A percentile compares a stretch with the other conserved stretches of the same genome.
Evolutionary conservation across 35 echinoderm and acorn worm genomes (phyloP).

Genomic region (Anneissia japonica): DNA sequence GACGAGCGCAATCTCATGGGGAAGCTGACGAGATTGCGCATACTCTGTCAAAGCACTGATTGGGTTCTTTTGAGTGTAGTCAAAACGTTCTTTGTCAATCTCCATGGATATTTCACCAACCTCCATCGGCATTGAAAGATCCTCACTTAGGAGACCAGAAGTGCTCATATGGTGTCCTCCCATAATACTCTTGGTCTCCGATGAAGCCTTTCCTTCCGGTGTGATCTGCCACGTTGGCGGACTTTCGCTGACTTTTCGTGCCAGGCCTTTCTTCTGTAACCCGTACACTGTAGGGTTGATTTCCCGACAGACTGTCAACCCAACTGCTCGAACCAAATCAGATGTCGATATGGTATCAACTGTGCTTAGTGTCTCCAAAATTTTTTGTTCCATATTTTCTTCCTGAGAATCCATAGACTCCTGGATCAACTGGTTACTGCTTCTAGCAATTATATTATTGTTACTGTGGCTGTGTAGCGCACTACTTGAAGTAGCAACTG

Average conservation of each 20-base stretch:
- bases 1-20: slow-evolving; percentile 64
- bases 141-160: not conserved
- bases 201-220: slow-evolving; percentile 6
- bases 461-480: not conserved
- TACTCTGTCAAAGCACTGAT: slow-evolving; percentile 96
- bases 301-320: slow-evolving; percentile 22
- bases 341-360: slow-evolving; percentile 18
- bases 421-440: not conserved
- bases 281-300: slow-evolving; percentile 40
- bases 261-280: slow-evolving; percentile 22
- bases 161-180: not conserved
- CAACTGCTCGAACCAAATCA: slow-evolving; percentile 19
- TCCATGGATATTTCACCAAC: not conserved
- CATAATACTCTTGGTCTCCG: not conserved
- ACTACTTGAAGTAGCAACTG: not conserved
- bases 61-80: slow-evolving; percentile 90
- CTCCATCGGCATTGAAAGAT: not conserved
- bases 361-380: slow-evolving; percentile 24
- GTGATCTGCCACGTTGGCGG: slow-evolving; percentile 45
- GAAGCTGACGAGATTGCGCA: slow-evolving; percentile 80
- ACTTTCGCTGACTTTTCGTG: slow-evolving; percentile 24
- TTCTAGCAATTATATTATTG: not conserved
- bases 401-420: not conserved
- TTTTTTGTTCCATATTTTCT: slow-evolving; percentile 21
- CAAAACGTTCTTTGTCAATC: slow-evolving; percentile 62